phyloP scores from a whole-genome alignment of 2,888 invertebrate genomes.

The Azorinus chamasolen region DNA sequence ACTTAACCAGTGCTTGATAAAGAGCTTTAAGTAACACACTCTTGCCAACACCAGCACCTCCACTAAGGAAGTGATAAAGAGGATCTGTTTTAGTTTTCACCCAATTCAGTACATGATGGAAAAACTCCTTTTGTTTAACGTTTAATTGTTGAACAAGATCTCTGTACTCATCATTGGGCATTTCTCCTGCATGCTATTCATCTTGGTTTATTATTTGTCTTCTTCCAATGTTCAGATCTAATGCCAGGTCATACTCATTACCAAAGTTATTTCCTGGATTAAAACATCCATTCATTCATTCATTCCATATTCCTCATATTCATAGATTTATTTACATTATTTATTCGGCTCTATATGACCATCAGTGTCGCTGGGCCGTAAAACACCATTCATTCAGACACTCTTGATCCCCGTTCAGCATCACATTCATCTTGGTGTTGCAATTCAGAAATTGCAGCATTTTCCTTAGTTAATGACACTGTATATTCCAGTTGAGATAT shows the following conservation, averaged over 20 bases:
- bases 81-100: slow-evolving; percentile 42
- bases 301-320: no score
- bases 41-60: slow-evolving; percentile 64
- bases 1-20: slow-evolving; percentile 28
- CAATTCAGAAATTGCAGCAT: background rate
- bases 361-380: no score
- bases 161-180: slow-evolving; percentile 39
- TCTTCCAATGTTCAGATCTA: slow-evolving; percentile 42
- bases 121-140: slow-evolving; percentile 39
- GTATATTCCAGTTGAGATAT: background rate
- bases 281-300: slow-evolving; percentile 3
- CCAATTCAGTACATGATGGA: slow-evolving; percentile 41
- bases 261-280: slow-evolving; percentile 3
- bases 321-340: no score
- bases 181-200: no score
- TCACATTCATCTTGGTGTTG: slow-evolving; percentile 1
- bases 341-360: no score
- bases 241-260: slow-evolving; percentile 8
- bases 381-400: no score
- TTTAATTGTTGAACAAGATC: slow-evolving; percentile 39
- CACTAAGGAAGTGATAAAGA: slow-evolving; percentile 50
- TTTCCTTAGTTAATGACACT: background rate
- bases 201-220: slow-evolving; percentile 8
- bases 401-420: background rate
- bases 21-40: slow-evolving; percentile 41